These are phyloP conservation scores for Phenacoccus solenopsis DNA, from an alignment of 1,140 invertebrate genomes.

Conservation along the genomic window DNA sequence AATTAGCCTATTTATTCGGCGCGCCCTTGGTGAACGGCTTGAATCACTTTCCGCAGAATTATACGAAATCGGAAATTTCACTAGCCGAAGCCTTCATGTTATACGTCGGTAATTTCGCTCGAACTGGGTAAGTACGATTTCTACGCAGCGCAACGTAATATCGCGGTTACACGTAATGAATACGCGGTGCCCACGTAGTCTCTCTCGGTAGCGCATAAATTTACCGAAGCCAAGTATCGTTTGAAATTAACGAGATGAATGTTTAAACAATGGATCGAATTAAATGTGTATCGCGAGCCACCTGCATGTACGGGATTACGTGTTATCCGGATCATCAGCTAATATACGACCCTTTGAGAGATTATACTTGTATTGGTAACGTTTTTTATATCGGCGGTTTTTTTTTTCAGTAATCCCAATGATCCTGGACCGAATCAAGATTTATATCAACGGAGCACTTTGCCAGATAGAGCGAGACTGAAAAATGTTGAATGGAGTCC, in stretches of 20 bases:
- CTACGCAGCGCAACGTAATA: too few species aligned
- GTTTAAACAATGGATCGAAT: background rate
- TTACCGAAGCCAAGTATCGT: background rate
- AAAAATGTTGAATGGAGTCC: constrained; percentile 81
- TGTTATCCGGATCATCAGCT: too few species aligned
- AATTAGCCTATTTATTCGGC: constrained; percentile 81
- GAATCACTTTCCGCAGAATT: constrained; percentile 63
- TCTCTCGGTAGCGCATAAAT: background rate
- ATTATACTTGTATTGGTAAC: too few species aligned
- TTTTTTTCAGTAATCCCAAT: constrained; percentile 76
- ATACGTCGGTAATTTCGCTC: constrained; percentile 79
- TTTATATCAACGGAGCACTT: constrained; percentile 30
- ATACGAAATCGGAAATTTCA: constrained; percentile 62
- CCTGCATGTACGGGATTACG: too few species aligned
- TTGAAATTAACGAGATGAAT: background rate
- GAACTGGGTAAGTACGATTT: constrained; percentile 63
- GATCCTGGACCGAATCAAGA: constrained; percentile 46
- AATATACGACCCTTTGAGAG: too few species aligned
- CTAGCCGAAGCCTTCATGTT: constrained; percentile 76
- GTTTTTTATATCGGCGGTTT: too few species aligned
- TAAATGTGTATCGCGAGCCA: too few species aligned
- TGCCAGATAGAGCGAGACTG: constrained; percentile 58
- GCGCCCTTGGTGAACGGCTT: constrained; percentile 61
- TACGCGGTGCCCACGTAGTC: background rate
- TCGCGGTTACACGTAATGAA: background rate